Evolutionary conservation across 2,888 invertebrate genomes (phyloP).

Genomic region (Netelia virgata): DNA sequence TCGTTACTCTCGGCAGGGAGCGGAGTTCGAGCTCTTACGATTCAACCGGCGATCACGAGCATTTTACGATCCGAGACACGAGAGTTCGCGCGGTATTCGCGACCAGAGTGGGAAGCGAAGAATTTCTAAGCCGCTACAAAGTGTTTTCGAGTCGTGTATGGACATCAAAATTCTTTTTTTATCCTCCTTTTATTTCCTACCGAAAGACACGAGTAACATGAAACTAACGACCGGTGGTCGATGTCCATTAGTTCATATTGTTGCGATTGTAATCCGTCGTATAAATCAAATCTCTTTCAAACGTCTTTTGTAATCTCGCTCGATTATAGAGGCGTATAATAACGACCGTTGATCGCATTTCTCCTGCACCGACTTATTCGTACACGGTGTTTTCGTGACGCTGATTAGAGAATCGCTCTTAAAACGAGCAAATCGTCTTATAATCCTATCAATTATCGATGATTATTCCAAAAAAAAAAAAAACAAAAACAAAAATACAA

Average conservation of each 20-base stretch:
- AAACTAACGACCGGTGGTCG: slow-evolving; percentile 9
- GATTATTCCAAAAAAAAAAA: too few species aligned
- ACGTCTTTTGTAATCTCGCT: slow-evolving; percentile 13
- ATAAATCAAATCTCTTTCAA: slow-evolving; percentile 62
- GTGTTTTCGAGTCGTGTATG: not conserved
- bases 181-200: not conserved
- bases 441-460: not conserved
- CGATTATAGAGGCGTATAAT: slow-evolving; percentile 49
- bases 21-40: not conserved
- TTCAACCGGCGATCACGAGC: not conserved
- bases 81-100: not conserved
- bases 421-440: not conserved
- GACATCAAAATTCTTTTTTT: slow-evolving; percentile 23
- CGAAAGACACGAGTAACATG: slow-evolving; percentile 14
- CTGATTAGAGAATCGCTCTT: slow-evolving; percentile 67
- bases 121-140: slow-evolving; percentile 24
- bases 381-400: slow-evolving; percentile 34
- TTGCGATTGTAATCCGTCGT: slow-evolving; percentile 60
- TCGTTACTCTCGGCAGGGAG: not conserved
- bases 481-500: too few species aligned
- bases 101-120: not conserved
- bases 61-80: slow-evolving; percentile 11
- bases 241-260: slow-evolving; percentile 64
- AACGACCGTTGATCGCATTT: slow-evolving; percentile 54
- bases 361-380: slow-evolving; percentile 23